A percentile compares a stretch with the other conserved stretches of the same genome.
phyloP scores from a whole-genome alignment of 2,888 invertebrate species.

The Xestobium rufovillosum region DNA sequence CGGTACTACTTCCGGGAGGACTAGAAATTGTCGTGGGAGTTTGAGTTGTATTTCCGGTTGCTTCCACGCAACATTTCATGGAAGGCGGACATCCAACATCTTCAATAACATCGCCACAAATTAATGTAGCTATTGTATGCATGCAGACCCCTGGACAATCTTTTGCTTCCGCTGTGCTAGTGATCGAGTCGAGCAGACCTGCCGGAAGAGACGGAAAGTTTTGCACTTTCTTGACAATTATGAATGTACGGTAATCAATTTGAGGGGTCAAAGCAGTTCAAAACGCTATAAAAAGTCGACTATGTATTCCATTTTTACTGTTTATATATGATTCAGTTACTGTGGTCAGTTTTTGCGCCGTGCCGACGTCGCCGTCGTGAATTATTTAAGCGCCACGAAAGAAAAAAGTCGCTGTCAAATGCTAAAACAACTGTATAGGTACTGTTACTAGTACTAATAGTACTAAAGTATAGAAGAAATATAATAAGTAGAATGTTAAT shows the following conservation, averaged over 20 bases:
- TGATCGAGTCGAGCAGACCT: slow-evolving; percentile 80
- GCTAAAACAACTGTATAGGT: too few relatives aligned
- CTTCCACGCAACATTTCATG: slow-evolving; percentile 81
- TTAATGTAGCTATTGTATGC: slow-evolving; percentile 74
- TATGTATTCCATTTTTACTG: too few relatives aligned
- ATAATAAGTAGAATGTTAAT: too few relatives aligned
- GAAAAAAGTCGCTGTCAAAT: too few relatives aligned
- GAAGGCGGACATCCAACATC: slow-evolving; percentile 72
- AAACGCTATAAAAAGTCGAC: neutral
- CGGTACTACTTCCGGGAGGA: slow-evolving; percentile 22
- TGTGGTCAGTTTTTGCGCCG: too few relatives aligned
- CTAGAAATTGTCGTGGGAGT: slow-evolving; percentile 19
- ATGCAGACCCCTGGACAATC: slow-evolving; percentile 87
- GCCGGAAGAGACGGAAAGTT: too few relatives aligned
- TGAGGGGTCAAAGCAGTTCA: neutral
- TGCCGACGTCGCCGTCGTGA: too few relatives aligned
- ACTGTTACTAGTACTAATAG: too few relatives aligned
- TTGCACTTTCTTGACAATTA: too few relatives aligned
- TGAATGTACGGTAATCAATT: slow-evolving; percentile 1
- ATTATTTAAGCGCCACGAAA: too few relatives aligned
- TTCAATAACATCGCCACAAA: slow-evolving; percentile 79
- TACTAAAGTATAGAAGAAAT: too few relatives aligned
- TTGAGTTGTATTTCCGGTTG: slow-evolving; percentile 51
- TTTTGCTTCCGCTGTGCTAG: slow-evolving; percentile 75
- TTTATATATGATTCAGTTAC: too few relatives aligned